A percentile compares a stretch with the other conserved stretches of the same genome.
Conservation (phyloP, 2,113 vertebrate species). For the Baryphthengus martii region DNA sequence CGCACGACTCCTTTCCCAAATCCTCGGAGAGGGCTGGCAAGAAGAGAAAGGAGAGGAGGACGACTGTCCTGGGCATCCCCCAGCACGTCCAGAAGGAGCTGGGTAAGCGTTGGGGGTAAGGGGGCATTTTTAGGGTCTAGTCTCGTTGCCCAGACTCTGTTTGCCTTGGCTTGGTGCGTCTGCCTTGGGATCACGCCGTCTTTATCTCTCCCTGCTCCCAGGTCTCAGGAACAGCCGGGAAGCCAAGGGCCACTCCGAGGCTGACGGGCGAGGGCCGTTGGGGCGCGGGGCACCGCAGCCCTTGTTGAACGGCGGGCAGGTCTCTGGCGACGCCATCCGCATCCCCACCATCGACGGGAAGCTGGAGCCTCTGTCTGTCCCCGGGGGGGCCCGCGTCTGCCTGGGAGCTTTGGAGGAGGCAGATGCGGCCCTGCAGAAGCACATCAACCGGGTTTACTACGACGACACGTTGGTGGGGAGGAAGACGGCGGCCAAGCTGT, state of each 20-base stretch:
- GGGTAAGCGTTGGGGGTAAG: conserved; percentile 55
- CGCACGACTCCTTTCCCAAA: conserved; percentile 84
- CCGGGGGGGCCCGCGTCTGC: conserved; percentile 74
- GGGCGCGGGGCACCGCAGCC: neutral
- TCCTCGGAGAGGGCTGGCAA: conserved; percentile 74
- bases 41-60: conserved; percentile 82
- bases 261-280: neutral
- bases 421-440: conserved; percentile 72
- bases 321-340: conserved; percentile 56
- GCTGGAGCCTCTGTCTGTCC: neutral
- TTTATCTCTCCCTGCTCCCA: neutral
- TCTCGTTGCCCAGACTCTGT: neutral
- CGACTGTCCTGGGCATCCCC: conserved; percentile 92
- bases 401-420: conserved; percentile 70
- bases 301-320: conserved; percentile 51
- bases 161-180: fast-evolving
- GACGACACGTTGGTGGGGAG: conserved; percentile 78
- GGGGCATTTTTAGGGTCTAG: neutral
- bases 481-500: conserved; percentile 68
- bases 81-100: conserved; percentile 94
- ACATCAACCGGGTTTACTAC: conserved; percentile 79
- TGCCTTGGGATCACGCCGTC: fast-evolving
- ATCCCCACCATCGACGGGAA: conserved; percentile 87
- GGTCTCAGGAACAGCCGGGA: conserved; percentile 58
- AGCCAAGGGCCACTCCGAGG: neutral